Conservation (phyloP, 2,888 invertebrate species). For the Meandrusa payeni region DNA sequence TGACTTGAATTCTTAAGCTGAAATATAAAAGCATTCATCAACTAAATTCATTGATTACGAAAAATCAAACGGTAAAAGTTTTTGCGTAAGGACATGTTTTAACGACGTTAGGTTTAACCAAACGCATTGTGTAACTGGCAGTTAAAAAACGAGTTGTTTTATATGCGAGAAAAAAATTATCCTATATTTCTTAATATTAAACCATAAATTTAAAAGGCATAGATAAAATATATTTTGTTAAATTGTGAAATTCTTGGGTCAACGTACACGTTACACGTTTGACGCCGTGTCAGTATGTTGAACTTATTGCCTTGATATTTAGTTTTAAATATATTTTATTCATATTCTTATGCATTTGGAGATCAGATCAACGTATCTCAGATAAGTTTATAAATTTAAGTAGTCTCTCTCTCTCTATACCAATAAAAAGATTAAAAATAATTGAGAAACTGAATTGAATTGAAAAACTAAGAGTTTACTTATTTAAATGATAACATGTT, state of each 20-base stretch:
- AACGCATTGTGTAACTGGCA: constrained; percentile 24
- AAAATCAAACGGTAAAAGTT: constrained; percentile 8
- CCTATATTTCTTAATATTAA: constrained; percentile 26
- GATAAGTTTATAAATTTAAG: too few species aligned
- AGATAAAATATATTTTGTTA: constrained; percentile 33
- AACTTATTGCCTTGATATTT: constrained; percentile 19
- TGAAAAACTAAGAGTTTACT: too few species aligned
- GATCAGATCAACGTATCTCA: too few species aligned
- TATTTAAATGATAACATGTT: not conserved
- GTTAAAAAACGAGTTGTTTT: constrained; percentile 21
- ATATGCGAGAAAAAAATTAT: constrained; percentile 10
- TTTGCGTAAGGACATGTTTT: constrained; percentile 24
- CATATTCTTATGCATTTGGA: too few species aligned
- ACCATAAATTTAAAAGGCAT: constrained; percentile 27
- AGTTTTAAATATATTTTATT: constrained; percentile 9
- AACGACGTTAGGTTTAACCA: constrained; percentile 24
- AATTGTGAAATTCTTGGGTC: constrained; percentile 37
- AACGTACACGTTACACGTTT: constrained; percentile 21
- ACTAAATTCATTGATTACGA: constrained; percentile 15
- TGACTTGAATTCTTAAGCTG: too few species aligned
- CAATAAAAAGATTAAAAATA: too few species aligned
- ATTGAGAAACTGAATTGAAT: too few species aligned
- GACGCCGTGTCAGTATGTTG: constrained; percentile 16
- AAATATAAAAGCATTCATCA: constrained; percentile 1
- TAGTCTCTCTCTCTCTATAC: too few species aligned